These are phyloP conservation scores for Antrozous pallidus DNA, from an alignment of 2,797 vertebrate genomes.

Conservation along the genomic window DNA sequence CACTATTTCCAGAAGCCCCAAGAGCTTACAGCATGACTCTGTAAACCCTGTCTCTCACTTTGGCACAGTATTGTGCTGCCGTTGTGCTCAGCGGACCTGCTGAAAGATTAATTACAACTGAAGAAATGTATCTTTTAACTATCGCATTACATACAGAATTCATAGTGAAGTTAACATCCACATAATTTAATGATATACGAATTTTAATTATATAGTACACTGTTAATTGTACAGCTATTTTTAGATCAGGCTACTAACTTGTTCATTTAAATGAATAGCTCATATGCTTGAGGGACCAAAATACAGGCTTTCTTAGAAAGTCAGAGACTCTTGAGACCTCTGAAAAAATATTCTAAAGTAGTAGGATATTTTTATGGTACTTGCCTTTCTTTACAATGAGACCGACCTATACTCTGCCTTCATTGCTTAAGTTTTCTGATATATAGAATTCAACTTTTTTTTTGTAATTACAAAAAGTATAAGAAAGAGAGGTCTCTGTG, in stretches of 20 bases:
- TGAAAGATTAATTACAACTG: constrained; percentile 73
- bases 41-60: constrained; percentile 51
- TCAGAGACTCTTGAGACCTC: constrained; percentile 13
- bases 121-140: constrained; percentile 75
- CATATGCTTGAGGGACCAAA: constrained; percentile 46
- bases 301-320: constrained; percentile 55
- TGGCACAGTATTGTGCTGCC: constrained; percentile 64
- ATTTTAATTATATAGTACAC: constrained; percentile 74
- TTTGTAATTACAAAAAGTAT: constrained; percentile 15
- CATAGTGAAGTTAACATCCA: constrained; percentile 70
- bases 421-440: not conserved
- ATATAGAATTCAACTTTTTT: constrained; percentile 26
- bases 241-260: constrained; percentile 68
- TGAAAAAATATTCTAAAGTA: constrained; percentile 18
- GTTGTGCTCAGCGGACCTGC: constrained; percentile 57
- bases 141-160: constrained; percentile 79
- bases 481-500: constrained; percentile 31
- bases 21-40: constrained; percentile 56
- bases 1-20: constrained; percentile 62
- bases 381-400: constrained; percentile 22
- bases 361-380: constrained; percentile 11
- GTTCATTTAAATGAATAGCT: constrained; percentile 68
- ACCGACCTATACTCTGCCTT: not conserved
- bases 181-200: constrained; percentile 69
- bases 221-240: constrained; percentile 68